These are phyloP conservation scores for Physella acuta DNA, from an alignment of 1,140 invertebrate species.

Conservation along the genomic window DNA sequence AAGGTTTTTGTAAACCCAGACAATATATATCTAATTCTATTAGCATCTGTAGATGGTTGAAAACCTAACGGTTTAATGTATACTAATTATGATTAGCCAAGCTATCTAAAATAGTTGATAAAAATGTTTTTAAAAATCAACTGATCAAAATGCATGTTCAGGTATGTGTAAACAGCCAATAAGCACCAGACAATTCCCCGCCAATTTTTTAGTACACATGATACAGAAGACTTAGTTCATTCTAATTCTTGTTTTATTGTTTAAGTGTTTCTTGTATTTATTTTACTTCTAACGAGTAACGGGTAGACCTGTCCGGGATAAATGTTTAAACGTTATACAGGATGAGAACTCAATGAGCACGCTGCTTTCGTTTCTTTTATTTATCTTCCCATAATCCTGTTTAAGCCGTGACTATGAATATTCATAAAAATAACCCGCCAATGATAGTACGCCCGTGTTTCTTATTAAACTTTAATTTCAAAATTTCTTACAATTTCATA, in stretches of 20 bases:
- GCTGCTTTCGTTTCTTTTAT: neutral
- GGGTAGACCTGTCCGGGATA: neutral
- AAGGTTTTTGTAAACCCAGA: neutral
- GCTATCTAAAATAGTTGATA: neutral
- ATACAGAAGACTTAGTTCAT: neutral
- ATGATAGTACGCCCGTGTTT: neutral
- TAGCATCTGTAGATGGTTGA: neutral
- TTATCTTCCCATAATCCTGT: neutral
- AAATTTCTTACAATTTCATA: no score
- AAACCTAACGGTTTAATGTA: neutral
- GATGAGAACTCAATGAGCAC: neutral
- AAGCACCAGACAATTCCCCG: constrained; percentile 30
- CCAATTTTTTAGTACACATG: constrained; percentile 30
- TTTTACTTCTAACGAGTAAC: neutral
- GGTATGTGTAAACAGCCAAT: constrained; percentile 32
- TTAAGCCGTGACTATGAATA: neutral
- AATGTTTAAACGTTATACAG: neutral
- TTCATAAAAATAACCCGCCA: neutral
- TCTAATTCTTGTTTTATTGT: neutral
- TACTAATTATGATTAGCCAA: neutral
- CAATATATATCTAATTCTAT: neutral
- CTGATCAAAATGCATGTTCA: constrained; percentile 29
- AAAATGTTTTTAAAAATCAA: neutral
- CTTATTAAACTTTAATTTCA: neutral
- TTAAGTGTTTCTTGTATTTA: neutral